Base-by-base conservation (phyloP, 2,113 vertebrate genomes). In the Cygnus atratus region DNA sequence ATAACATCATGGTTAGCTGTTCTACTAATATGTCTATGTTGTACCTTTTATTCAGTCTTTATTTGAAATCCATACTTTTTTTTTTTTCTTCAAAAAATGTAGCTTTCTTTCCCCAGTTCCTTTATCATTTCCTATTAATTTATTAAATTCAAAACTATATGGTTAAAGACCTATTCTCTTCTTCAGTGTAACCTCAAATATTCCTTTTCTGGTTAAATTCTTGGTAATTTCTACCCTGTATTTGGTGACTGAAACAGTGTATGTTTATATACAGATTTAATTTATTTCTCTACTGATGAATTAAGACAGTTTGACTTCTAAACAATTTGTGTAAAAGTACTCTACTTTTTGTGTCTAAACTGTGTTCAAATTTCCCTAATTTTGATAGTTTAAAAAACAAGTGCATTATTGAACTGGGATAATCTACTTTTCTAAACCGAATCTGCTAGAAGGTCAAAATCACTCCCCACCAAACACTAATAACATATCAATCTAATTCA, bases 241-340 rank as follows among this genome's bases (percentile, higher is more conserved):
- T 50, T 9, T 31, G 6, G 4, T 18, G 59, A 4, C 2, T n/a
- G 19, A 44, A 85, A 71, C 2, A 31, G 1, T 33, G 3, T 9
- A 52, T 2, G 1, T 31, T 43, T 52, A 31, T 14, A n/a, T 4
- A 4, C 1, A 37, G 31, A 43, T 52, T 52, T 39, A 7, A 2
- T 50, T 87, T 43, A 28, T 79, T 54, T 75, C 4, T 67, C 62
- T 44, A 72, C 8, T 26, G 5, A 68, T 41, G 15, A 78, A 65
- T 29, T 2, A 28, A 20, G 67, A 9, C 7, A 83, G 39, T 46
- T 55, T 28, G 8, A 77, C 17, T 75, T 4, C 26, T 25, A 16
- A 31, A 5, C 43, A 55, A 65, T 46, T 13, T 59, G 3, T 59
- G 10, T 59, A 76, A 83, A 86, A 79, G 11, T 4, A 33, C 1